phyloP scores from a whole-genome alignment of 2,797 vertebrate genomes.

The Fundulus diaphanus region DNA sequence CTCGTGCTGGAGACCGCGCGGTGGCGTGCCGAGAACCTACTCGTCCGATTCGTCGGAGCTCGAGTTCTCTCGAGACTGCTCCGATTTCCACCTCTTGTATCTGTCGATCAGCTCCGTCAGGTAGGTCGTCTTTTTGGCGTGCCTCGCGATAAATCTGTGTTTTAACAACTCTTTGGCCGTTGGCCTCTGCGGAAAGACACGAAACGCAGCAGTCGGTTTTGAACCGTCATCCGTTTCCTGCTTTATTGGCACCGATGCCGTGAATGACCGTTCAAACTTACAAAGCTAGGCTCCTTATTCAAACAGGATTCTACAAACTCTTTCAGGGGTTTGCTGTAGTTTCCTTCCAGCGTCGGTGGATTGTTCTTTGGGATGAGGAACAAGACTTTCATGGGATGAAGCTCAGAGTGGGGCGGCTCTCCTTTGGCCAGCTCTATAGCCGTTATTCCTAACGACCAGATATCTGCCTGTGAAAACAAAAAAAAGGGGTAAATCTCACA shows the following conservation, averaged over 20 bases:
- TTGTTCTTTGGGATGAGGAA: conserved; percentile 99
- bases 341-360: conserved; percentile 96
- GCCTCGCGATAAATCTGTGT: conserved; percentile 94
- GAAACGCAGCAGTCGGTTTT: conserved; percentile 19
- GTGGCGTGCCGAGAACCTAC: conserved; percentile 76
- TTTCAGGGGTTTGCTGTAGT: conserved; percentile 95
- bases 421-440: conserved; percentile 97
- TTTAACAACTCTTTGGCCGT: conserved; percentile 97
- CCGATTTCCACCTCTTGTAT: conserved; percentile 95
- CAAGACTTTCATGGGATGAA: conserved; percentile 98
- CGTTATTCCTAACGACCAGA: conserved; percentile 98
- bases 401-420: conserved; percentile 95
- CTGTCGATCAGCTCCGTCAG: conserved; percentile 95
- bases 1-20: neutral
- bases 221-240: neutral
- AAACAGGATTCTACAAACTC: conserved; percentile 97
- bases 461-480: conserved; percentile 89
- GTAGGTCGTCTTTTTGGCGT: conserved; percentile 96
- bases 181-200: conserved; percentile 86
- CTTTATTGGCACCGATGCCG: neutral
- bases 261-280: conserved; percentile 83
- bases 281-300: conserved; percentile 98
- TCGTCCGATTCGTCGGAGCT: conserved; percentile 93
- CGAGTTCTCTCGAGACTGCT: conserved; percentile 88
- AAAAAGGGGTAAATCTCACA: conserved; percentile 10